Evolutionary conservation across 2,888 invertebrate species (phyloP).

Genomic region (Anticlea derivata): DNA sequence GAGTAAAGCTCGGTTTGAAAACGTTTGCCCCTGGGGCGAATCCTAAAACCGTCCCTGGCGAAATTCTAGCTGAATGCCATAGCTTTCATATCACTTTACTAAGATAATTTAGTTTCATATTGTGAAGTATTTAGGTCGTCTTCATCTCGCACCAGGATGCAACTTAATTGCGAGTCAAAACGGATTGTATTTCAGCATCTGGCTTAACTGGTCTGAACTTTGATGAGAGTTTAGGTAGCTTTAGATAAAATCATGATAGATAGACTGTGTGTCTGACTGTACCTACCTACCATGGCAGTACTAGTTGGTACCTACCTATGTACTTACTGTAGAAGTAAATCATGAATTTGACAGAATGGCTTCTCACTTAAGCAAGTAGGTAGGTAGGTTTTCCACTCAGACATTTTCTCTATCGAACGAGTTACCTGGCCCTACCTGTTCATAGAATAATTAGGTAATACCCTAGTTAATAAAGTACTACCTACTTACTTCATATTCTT

Average conservation of each 20-base stretch:
- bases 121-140: constrained; percentile 50
- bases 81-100: not conserved
- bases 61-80: constrained; percentile 24
- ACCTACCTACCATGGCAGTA: not conserved
- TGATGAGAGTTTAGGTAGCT: constrained; percentile 12
- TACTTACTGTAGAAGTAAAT: too few relatives aligned
- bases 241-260: constrained; percentile 7
- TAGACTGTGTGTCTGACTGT: too few relatives aligned
- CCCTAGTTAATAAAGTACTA: too few relatives aligned
- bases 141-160: constrained; percentile 49
- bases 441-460: too few relatives aligned
- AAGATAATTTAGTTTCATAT: constrained; percentile 32
- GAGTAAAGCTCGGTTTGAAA: too few relatives aligned
- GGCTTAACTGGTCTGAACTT: constrained; percentile 1
- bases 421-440: too few relatives aligned
- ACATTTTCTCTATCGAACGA: too few relatives aligned
- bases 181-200: constrained; percentile 31
- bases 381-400: too few relatives aligned
- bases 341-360: too few relatives aligned
- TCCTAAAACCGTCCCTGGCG: constrained; percentile 13
- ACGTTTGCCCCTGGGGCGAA: not conserved
- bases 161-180: constrained; percentile 40
- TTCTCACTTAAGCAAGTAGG: too few relatives aligned
- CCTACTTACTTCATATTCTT: too few relatives aligned
- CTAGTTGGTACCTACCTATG: not conserved